Evolutionary conservation across 2,113 vertebrate species (phyloP).

Genomic region (Motacilla tschutschensis): DNA sequence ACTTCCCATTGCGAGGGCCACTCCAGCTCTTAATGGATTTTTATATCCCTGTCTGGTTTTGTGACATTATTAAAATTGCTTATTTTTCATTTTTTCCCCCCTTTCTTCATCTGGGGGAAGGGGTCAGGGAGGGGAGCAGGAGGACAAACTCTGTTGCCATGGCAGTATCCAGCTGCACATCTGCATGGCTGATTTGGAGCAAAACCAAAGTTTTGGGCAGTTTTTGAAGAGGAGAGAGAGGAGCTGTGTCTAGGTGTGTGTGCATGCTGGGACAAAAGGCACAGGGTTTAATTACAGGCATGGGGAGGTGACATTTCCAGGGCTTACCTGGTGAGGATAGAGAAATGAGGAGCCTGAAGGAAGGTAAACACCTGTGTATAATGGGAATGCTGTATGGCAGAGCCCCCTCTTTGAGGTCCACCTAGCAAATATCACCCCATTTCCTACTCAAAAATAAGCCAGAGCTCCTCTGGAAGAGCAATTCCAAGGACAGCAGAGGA

Average conservation of each 20-base stretch:
- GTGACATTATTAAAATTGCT: conserved; percentile 53
- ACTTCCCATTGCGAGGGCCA: conserved; percentile 25
- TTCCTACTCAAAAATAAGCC: not conserved
- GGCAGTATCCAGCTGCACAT: not conserved
- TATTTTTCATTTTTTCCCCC: not conserved
- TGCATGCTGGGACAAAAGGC: not conserved
- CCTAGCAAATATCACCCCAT: not conserved
- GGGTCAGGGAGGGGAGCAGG: not conserved
- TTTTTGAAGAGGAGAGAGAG: not conserved
- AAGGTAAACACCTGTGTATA: not conserved
- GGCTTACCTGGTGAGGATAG: not conserved
- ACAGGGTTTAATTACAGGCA: not conserved
- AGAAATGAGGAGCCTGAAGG: not conserved
- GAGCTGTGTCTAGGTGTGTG: rapidly evolving
- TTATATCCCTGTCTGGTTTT: conserved; percentile 6
- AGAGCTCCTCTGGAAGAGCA: not conserved
- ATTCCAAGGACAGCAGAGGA: not conserved
- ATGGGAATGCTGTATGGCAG: not conserved
- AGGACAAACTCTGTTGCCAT: not conserved
- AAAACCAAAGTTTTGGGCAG: not conserved
- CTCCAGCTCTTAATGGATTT: conserved; percentile 53
- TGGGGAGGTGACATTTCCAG: conserved; percentile 8
- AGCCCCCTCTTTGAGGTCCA: not conserved
- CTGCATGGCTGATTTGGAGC: not conserved
- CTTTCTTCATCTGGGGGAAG: not conserved